phyloP scores from a whole-genome alignment of 2,888 invertebrate species.

The Mythimna loreyi region DNA sequence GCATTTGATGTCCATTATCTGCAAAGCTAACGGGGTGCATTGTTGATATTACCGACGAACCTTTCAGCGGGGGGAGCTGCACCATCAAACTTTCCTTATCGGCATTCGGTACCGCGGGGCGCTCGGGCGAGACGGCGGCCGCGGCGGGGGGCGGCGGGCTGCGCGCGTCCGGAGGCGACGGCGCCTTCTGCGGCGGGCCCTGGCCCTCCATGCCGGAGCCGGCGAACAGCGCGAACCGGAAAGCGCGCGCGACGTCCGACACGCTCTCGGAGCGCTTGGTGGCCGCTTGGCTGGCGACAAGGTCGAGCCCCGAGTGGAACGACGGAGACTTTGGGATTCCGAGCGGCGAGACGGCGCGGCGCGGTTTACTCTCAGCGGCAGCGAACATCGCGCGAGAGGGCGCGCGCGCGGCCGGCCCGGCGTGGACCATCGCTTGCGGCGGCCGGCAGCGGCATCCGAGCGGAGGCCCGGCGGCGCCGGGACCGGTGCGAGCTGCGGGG shows the following conservation, averaged over 20 bases:
- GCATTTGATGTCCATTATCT: conserved; percentile 48
- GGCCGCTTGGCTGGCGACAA: conserved; percentile 92
- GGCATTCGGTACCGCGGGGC: conserved; percentile 75
- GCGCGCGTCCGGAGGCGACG: conserved; percentile 86
- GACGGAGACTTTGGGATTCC: conserved; percentile 97
- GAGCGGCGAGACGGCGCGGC: conserved; percentile 91
- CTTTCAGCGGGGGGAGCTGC: conserved; percentile 89
- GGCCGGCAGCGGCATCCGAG: conserved; percentile 90
- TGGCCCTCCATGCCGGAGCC: conserved; percentile 84
- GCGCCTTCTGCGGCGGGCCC: conserved; percentile 82
- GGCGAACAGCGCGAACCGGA: conserved; percentile 86
- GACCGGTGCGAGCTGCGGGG: conserved; percentile 87
- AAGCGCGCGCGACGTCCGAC: conserved; percentile 88
- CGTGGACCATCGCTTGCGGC: conserved; percentile 90
- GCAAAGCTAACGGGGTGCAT: conserved; percentile 40
- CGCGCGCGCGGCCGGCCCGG: conserved; percentile 90
- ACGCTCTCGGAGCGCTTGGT: conserved; percentile 87
- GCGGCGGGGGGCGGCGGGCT: conserved; percentile 82
- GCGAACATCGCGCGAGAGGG: conserved; percentile 89
- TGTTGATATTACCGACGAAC: conserved; percentile 77
- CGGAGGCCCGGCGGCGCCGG: conserved; percentile 88
- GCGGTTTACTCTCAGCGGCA: conserved; percentile 89
- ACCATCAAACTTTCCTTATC: conserved; percentile 88
- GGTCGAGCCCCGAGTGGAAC: conserved; percentile 96
- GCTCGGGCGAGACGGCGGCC: conserved; percentile 77